Conservation (phyloP, 1,140 invertebrate genomes). For the Armadillidium nasatum region DNA sequence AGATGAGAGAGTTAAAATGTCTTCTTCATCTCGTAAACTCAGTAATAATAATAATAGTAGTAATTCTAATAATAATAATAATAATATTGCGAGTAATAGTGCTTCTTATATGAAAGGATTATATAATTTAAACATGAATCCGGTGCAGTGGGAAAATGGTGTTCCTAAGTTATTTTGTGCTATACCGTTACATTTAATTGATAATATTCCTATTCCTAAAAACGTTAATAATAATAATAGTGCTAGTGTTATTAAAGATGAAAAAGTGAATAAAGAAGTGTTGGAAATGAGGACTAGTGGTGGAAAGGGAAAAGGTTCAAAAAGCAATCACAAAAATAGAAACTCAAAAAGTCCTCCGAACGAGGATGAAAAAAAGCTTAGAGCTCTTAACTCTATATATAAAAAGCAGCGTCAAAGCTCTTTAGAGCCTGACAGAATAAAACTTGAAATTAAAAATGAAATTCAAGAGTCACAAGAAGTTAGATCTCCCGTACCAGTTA, state of each 20-base stretch:
- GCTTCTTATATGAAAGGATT: neutral
- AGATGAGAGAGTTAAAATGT: no score
- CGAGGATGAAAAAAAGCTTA: neutral
- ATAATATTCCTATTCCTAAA: neutral
- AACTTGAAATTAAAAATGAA: neutral
- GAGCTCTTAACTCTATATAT: neutral
- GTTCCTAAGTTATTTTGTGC: neutral
- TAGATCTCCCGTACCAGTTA: neutral
- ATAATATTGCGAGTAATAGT: neutral
- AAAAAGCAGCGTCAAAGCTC: neutral
- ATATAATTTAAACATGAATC: neutral
- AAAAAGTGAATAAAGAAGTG: slow-evolving; percentile 5
- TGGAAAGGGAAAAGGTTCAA: neutral
- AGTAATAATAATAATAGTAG: no score
- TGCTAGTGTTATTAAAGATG: neutral
- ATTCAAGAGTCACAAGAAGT: neutral
- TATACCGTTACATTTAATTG: slow-evolving; percentile 3
- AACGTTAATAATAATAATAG: neutral
- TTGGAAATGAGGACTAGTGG: slow-evolving; percentile 11
- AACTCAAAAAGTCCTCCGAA: neutral
- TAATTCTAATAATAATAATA: no score
- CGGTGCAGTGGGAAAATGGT: neutral
- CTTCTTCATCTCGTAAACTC: no score
- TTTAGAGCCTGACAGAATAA: neutral
- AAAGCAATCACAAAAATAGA: neutral